Base-by-base conservation (phyloP, 2,797 vertebrate genomes). In the Sibirionetta formosa region DNA sequence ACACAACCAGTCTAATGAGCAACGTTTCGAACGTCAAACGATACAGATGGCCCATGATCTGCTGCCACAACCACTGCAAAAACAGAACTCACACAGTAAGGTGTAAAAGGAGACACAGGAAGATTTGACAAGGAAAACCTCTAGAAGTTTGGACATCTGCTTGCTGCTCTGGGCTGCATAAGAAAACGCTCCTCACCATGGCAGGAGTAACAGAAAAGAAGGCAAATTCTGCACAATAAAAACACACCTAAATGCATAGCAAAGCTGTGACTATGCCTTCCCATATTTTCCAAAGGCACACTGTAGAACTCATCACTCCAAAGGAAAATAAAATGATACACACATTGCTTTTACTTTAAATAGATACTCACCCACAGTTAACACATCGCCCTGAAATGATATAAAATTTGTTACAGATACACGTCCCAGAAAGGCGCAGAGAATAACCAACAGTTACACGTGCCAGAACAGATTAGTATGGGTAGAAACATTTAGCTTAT, bases 401-500 rank as follows among this genome's bases (percentile, higher is more conserved):
- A 65, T 17, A 63, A 60, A 86, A 18, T 4, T 4, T 35, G 26
- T 44, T 85, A 69, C 5, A 18, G 27, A 36, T 2, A 3, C 17
- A 85, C 24, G 57, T 61, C 63, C 46, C 46, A 7, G 23, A 92
- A 82, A 4, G 20, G 29, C 38, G 68, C 12, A 60, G 29, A 90
- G 68, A 79, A 76, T 78, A 95, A 92, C 53, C 87, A 96, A 79
- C 58, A 96, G 83, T 63, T 82, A 40, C 66, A 82, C 0, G 1
- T 48, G 53, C 78, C 92, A 94, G 91, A 73, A 92, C 68, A 79
- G 71, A 97, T 97, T 87, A 95, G 94, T 89, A 96, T 76, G 88
- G 86, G 71, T 86, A 96, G 86, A 83, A 95, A 94, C 88, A 95
- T 96, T 96, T 96, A 96, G 95, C 88, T 97, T 90, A 65, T 88